phyloP scores from a whole-genome alignment of 1,140 invertebrate genomes.

The Galleria mellonella region DNA sequence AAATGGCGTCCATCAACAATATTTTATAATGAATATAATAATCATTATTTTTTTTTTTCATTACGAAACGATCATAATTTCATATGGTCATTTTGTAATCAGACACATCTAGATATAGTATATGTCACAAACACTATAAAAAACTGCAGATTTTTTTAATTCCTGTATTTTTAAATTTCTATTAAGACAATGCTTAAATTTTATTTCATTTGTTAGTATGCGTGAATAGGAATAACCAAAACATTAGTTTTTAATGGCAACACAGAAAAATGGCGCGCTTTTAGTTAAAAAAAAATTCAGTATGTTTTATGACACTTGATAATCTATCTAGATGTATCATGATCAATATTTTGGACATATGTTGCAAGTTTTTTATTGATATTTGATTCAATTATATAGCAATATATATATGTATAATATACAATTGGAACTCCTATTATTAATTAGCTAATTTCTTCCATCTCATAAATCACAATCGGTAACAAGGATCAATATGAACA shows the following conservation, averaged over 20 bases:
- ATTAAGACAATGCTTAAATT: no score
- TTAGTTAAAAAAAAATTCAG: no score
- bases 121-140: no score
- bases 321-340: no score
- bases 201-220: no score
- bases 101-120: no score
- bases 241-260: no score
- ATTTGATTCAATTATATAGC: conserved; percentile 51
- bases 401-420: conserved; percentile 68
- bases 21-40: background rate
- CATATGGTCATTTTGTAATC: background rate
- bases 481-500: conserved; percentile 65
- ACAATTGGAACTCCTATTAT: conserved; percentile 74
- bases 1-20: conserved; percentile 4
- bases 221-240: no score
- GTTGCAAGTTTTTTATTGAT: conserved; percentile 25
- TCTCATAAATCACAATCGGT: conserved; percentile 69
- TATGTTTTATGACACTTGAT: no score
- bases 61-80: conserved; percentile 1
- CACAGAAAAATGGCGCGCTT: no score
- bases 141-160: no score
- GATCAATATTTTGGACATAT: background rate
- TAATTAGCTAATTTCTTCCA: conserved; percentile 65
- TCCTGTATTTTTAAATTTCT: no score
- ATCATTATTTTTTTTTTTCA: background rate